Percentiles rank a stretch among this genome's conserved stretches.
Evolutionary conservation across 2,888 invertebrate genomes (phyloP).

Genomic region (Hartigia nigra): DNA sequence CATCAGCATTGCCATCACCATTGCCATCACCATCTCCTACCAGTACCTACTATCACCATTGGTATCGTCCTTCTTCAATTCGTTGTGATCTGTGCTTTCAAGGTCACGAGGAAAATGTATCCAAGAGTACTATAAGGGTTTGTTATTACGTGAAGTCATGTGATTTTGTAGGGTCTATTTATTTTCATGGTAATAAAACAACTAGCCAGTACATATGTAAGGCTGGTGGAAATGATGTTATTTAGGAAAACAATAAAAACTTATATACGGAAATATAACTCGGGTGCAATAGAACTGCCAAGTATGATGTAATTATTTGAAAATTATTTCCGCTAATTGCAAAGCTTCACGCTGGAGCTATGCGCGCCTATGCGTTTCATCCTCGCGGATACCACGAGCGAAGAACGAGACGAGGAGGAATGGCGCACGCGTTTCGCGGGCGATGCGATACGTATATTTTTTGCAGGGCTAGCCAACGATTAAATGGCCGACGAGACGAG

Average conservation of each 20-base stretch:
- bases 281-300: neutral
- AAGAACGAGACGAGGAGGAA: neutral
- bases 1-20: conserved; percentile 34
- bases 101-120: conserved; percentile 48
- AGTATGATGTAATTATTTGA: conserved; percentile 34
- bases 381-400: neutral
- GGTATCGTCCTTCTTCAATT: conserved; percentile 44
- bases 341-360: neutral
- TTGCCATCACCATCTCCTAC: conserved; percentile 20
- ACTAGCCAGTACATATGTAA: neutral
- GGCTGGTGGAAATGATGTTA: neutral
- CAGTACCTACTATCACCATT: conserved; percentile 11
- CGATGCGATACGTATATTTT: conserved; percentile 4
- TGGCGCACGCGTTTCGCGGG: conserved; percentile 9
- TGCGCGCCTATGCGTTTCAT: conserved; percentile 4
- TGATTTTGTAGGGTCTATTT: neutral
- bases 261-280: neutral
- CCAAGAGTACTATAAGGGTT: neutral
- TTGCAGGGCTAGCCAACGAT: conserved; percentile 5
- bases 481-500: conserved; percentile 13
- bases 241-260: neutral
- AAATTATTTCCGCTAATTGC: conserved; percentile 44
- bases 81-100: conserved; percentile 39
- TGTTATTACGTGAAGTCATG: neutral
- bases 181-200: neutral